A percentile compares a stretch with the other conserved stretches of the same genome.
Evolutionary conservation across 1,140 invertebrate genomes (phyloP).

Genomic region (Rhagoletis pomonella): DNA sequence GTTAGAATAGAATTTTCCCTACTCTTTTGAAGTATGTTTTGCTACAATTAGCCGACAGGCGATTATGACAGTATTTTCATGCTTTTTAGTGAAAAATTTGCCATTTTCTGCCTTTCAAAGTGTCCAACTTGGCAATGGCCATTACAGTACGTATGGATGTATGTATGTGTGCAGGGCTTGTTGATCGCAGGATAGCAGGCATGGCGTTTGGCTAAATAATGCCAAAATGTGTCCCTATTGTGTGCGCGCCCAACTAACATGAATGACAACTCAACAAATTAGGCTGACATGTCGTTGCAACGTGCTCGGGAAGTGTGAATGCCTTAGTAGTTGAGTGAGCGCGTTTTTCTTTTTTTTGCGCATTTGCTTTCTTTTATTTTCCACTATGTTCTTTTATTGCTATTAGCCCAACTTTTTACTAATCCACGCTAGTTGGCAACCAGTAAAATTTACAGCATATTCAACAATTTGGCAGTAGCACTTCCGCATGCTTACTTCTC

Average conservation of each 20-base stretch:
- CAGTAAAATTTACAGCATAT: no score
- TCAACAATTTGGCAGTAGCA: no score
- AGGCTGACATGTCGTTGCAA: slow-evolving; percentile 21
- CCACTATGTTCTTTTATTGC: not conserved
- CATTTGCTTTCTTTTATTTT: not conserved
- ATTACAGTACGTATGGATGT: not conserved
- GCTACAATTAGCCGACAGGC: slow-evolving; percentile 38
- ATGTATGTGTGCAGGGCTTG: not conserved
- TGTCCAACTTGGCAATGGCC: not conserved
- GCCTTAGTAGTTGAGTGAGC: not conserved
- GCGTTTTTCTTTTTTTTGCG: not conserved
- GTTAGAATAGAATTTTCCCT: not conserved
- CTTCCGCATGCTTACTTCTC: no score
- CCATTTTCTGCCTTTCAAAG: not conserved
- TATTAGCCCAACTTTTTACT: no score
- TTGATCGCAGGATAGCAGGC: not conserved
- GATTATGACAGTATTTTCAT: slow-evolving; percentile 47
- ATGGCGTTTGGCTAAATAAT: not conserved
- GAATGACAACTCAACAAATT: slow-evolving; percentile 12
- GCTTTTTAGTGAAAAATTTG: slow-evolving; percentile 12
- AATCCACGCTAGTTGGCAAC: no score
- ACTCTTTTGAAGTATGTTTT: not conserved
- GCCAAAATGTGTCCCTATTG: slow-evolving; percentile 42
- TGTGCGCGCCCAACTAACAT: not conserved
- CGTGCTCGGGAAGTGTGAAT: not conserved